Base-by-base conservation (phyloP, 2,888 invertebrate genomes). In the Protophormia terraenovae region DNA sequence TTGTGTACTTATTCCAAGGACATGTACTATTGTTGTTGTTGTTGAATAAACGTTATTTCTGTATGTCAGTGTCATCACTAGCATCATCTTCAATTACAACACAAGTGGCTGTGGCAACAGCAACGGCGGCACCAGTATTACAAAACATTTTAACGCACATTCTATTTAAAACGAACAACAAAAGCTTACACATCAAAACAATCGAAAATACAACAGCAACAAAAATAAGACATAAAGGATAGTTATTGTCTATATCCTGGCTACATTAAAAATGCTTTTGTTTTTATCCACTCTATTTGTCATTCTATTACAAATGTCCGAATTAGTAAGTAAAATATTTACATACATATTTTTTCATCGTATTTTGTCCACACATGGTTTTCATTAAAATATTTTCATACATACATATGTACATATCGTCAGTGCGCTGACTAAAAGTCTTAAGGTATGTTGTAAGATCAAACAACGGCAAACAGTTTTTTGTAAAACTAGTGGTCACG, bases 1-100 rank as follows among this genome's bases (percentile, higher is more conserved):
- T 71, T 82, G 82, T 82, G 58, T 71, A 72, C 22, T 60, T 50
- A 75, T 81, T 81, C 55, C 82, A 85, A 85, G 85, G 85, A 85
- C 85, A 85, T 50, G 47, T 47, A 35, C 60, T 53, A 66, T 72
- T 78, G 77, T 80, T 55, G 32, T 73, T 73, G 69, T 78, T 69
- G 64, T 71, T 71, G 50, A 72, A 58, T 66, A 60, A 55, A 67
- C 55, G 69, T n/a, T 47, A 69, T 58, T 72, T 66, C 53, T 84
- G 73, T 69, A 81, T 81, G 82, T 78, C 75, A 85, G 78, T 82
- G 77, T 73, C 73, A 75, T 71, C 78, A 55, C 62, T 27, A 60
- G 55, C 78, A 69, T 69, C 69, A 69, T 75, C 55, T 55, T 79
- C 45, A 67, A 62, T 64, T 47, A 27, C 60, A 41, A 14, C 35